phyloP scores from a whole-genome alignment of 1,140 invertebrate species.

The Drosophila fuyamai region DNA sequence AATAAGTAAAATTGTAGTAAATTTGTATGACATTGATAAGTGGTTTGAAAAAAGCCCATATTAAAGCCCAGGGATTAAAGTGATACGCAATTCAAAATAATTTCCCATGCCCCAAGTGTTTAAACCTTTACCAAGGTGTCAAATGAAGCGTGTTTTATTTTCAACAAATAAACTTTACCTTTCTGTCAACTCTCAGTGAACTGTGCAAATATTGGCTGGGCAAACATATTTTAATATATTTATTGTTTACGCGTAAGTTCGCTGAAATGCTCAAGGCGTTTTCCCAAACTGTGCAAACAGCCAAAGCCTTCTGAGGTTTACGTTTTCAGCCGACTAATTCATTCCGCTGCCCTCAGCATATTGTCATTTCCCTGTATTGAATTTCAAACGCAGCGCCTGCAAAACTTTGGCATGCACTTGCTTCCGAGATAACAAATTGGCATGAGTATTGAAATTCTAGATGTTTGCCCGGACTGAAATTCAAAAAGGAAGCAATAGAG shows the following conservation, averaged over 20 bases:
- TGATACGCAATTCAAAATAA: not conserved
- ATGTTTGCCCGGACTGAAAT: conserved; percentile 38
- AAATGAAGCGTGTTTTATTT: conserved; percentile 22
- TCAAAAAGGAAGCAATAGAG: conserved; percentile 53
- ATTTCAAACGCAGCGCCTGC: conserved; percentile 49
- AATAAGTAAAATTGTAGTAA: not conserved
- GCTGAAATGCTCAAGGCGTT: conserved; percentile 29
- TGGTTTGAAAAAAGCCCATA: not conserved
- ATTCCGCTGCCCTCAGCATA: conserved; percentile 18
- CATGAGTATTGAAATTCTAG: conserved; percentile 75
- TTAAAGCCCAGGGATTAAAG: too few species aligned
- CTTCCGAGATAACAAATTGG: conserved; percentile 74
- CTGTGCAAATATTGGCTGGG: conserved; percentile 59
- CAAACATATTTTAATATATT: conserved; percentile 18
- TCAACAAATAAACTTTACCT: conserved; percentile 28
- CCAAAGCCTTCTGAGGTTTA: conserved; percentile 36
- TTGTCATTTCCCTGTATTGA: conserved; percentile 27
- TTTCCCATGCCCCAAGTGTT: conserved; percentile 3
- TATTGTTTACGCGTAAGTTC: conserved; percentile 57
- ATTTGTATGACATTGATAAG: not conserved
- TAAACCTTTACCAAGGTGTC: conserved; percentile 15
- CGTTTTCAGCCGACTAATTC: conserved; percentile 52
- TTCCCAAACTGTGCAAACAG: conserved; percentile 52
- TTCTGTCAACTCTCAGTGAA: conserved; percentile 53
- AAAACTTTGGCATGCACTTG: conserved; percentile 49